Conservation (phyloP, 2,888 invertebrate genomes). For the Abrostola tripartita region DNA sequence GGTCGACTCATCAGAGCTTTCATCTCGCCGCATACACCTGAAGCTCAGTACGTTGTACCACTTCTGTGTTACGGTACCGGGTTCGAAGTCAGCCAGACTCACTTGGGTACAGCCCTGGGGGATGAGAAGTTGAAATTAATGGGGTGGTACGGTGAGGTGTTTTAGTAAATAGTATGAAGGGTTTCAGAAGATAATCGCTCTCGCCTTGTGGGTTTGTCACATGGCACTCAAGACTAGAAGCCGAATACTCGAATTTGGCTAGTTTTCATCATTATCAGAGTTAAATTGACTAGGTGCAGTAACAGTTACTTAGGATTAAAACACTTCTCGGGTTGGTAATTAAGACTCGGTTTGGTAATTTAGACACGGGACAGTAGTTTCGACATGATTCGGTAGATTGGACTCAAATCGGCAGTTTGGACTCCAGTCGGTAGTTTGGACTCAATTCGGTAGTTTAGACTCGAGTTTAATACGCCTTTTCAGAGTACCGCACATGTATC, state of each 20-base stretch:
- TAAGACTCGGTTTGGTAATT: no score
- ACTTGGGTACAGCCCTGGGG: slow-evolving; percentile 97
- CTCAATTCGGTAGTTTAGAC: no score
- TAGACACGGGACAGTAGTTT: no score
- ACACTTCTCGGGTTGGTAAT: no score
- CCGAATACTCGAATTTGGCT: slow-evolving; percentile 88
- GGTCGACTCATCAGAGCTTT: slow-evolving; percentile 98
- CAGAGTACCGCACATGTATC: no score
- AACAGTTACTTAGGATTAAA: no score
- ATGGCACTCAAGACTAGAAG: slow-evolving; percentile 83
- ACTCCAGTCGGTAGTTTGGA: no score
- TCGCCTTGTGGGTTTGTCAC: slow-evolving; percentile 79
- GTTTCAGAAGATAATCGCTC: slow-evolving; percentile 81
- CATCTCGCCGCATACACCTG: slow-evolving; percentile 90
- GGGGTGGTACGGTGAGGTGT: neutral
- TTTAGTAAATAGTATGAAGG: neutral
- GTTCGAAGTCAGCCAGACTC: slow-evolving; percentile 97
- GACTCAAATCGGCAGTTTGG: no score
- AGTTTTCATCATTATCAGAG: slow-evolving; percentile 81
- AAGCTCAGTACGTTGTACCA: slow-evolving; percentile 98
- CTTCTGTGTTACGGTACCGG: slow-evolving; percentile 93
- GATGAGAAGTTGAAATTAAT: slow-evolving; percentile 23
- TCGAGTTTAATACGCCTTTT: no score
- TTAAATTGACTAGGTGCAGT: neutral
- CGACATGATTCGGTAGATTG: no score